A percentile compares a stretch with the other conserved stretches of the same genome.
phyloP scores from a whole-genome alignment of 2,797 vertebrate species.

The Falco berigora region DNA sequence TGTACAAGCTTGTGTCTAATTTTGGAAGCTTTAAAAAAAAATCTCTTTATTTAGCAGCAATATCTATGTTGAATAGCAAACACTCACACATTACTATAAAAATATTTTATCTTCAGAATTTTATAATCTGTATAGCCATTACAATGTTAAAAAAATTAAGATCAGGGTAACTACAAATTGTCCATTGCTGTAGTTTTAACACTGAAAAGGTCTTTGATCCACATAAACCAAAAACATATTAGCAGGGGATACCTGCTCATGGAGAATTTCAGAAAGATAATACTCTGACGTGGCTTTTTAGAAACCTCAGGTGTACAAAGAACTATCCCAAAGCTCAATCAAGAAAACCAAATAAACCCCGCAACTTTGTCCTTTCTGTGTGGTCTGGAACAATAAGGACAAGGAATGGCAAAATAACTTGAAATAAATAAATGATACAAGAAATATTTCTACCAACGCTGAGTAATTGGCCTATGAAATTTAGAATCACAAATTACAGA shows the following conservation, averaged over 20 bases:
- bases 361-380: not conserved
- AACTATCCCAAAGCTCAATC: not conserved
- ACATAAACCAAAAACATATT: not conserved
- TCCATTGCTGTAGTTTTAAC: not conserved
- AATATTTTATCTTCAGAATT: not conserved
- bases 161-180: not conserved
- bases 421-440: not conserved
- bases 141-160: not conserved
- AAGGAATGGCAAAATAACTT: not conserved
- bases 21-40: not conserved
- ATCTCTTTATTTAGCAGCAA: not conserved
- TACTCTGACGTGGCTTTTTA: not conserved
- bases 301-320: not conserved
- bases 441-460: not conserved
- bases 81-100: not conserved
- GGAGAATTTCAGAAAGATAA: not conserved
- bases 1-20: not conserved
- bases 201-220: not conserved
- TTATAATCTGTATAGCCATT: not conserved
- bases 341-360: not conserved
- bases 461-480: not conserved
- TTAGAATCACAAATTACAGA: not conserved
- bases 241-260: not conserved
- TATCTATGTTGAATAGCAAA: not conserved
- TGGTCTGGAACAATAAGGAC: not conserved